phyloP scores from a whole-genome alignment of 2,888 invertebrate species.

The Euplagia quadripunctaria region DNA sequence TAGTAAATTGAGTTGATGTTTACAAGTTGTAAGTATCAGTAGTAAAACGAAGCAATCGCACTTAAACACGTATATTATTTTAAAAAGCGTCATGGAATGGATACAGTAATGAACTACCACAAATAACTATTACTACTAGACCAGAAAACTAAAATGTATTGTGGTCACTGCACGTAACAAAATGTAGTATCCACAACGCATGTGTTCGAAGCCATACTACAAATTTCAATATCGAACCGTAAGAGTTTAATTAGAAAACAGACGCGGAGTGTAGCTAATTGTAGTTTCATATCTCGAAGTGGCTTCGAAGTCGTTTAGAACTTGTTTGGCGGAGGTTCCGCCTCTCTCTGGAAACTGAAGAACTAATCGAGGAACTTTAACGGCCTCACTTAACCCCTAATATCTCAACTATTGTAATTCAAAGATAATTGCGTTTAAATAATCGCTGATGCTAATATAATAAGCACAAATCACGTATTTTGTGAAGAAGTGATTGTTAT shows the following conservation, averaged over 20 bases:
- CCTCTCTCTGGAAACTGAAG: constrained; percentile 25
- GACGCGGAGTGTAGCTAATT: constrained; percentile 52
- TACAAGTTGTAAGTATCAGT: no score
- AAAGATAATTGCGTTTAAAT: constrained; percentile 44
- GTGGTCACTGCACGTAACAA: background rate
- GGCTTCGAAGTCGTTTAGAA: constrained; percentile 54
- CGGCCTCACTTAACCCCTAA: constrained; percentile 52
- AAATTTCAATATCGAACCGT: constrained; percentile 34
- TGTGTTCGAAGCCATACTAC: constrained; percentile 8
- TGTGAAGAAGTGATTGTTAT: no score
- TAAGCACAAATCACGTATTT: background rate
- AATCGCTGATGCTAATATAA: constrained; percentile 31
- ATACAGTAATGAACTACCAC: no score
- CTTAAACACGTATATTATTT: no score
- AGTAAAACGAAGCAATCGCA: no score
- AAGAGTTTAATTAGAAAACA: constrained; percentile 50
- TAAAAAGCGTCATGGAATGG: no score
- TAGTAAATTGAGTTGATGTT: no score
- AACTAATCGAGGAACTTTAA: constrained; percentile 48
- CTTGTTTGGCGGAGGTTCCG: constrained; percentile 46
- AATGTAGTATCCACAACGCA: background rate
- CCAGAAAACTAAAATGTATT: background rate
- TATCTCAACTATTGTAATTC: constrained; percentile 57
- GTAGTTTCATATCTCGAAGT: constrained; percentile 58
- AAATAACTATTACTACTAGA: background rate